These are phyloP conservation scores for Cetoscarus ocellatus DNA, from an alignment of 2,797 vertebrate species.

Conservation along the genomic window DNA sequence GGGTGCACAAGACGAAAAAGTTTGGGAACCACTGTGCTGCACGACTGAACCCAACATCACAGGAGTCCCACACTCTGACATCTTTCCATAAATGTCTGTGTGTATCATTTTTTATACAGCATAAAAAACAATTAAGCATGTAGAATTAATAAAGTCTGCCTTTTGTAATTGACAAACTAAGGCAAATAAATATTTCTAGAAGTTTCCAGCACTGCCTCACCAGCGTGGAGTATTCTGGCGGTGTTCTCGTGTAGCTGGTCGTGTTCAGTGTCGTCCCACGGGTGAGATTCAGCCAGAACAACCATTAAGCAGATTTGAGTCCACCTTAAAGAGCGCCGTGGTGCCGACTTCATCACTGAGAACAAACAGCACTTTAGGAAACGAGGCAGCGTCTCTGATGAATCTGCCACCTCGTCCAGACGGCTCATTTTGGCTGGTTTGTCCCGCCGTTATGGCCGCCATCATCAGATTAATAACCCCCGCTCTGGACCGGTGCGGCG, in stretches of 20 bases:
- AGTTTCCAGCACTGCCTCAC: background rate
- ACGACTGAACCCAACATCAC: too few relatives aligned
- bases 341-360: slow-evolving; percentile 56
- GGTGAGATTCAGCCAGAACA: background rate
- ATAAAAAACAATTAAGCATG: too few relatives aligned
- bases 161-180: background rate
- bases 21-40: too few relatives aligned
- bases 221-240: background rate
- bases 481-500: slow-evolving; percentile 86
- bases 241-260: background rate
- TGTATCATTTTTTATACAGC: too few relatives aligned
- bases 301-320: slow-evolving; percentile 19
- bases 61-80: too few relatives aligned
- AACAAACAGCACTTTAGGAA: slow-evolving; percentile 78
- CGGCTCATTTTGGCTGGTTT: slow-evolving; percentile 51
- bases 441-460: slow-evolving; percentile 66
- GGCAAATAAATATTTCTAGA: background rate
- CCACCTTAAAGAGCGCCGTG: slow-evolving; percentile 17
- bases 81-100: too few relatives aligned
- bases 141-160: too few relatives aligned
- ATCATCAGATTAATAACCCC: slow-evolving; percentile 87
- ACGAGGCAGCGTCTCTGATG: slow-evolving; percentile 65
- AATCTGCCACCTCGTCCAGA: slow-evolving; percentile 54
- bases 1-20: too few relatives aligned
- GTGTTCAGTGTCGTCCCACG: background rate